Percentiles rank a stretch among this genome's conserved stretches.
Evolutionary conservation across 2,113 vertebrate genomes (phyloP).

Genomic region (Amblyornis subalaris): DNA sequence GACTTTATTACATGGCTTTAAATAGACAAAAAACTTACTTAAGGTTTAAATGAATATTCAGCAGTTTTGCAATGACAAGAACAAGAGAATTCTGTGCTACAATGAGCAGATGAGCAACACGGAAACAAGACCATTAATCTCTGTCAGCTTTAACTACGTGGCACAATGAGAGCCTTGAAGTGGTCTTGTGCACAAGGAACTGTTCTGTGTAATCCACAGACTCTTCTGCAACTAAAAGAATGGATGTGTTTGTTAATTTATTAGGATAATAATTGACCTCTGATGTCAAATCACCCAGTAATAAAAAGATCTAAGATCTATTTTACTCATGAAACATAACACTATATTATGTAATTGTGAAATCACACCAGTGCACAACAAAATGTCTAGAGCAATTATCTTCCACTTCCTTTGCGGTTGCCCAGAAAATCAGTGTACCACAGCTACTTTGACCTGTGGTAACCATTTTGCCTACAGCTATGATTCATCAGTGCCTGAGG

Average conservation of each 20-base stretch:
- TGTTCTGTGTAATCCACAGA: neutral
- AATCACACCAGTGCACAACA: neutral
- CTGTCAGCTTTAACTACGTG: neutral
- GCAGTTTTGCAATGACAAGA: neutral
- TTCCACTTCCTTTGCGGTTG: neutral
- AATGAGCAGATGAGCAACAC: neutral
- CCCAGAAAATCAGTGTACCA: neutral
- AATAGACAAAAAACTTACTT: neutral
- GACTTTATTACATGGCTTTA: neutral
- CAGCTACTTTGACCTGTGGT: neutral
- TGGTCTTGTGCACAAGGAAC: slow-evolving; percentile 1
- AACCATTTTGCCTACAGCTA: neutral
- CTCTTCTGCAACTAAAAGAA: neutral
- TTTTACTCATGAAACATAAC: neutral
- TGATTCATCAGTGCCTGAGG: neutral
- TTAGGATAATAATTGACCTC: neutral
- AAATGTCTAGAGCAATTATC: slow-evolving; percentile 10
- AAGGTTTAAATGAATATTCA: slow-evolving; percentile 9
- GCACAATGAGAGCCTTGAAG: neutral
- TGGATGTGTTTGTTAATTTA: neutral
- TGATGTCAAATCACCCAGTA: neutral
- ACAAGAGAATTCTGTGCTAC: neutral
- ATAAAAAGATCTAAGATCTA: neutral
- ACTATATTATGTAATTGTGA: neutral
- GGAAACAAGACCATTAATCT: slow-evolving; percentile 25